Base-by-base conservation (phyloP, 2,888 invertebrate genomes). In the Opisthograptis luteolata region DNA sequence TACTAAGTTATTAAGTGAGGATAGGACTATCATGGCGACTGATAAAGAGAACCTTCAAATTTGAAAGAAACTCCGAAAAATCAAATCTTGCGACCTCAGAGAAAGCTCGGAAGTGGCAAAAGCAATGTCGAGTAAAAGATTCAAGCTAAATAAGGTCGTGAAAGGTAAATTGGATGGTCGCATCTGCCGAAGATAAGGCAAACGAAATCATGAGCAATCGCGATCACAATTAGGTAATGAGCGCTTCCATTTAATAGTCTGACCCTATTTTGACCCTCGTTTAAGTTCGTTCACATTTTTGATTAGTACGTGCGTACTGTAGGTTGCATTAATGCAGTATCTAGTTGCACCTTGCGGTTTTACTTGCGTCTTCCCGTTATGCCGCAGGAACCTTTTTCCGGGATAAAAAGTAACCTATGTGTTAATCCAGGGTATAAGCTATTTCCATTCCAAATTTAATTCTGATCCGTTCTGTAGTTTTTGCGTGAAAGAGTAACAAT, bases 181-280 rank as follows among this genome's bases (percentile, higher is more conserved):
- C 37, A 37, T 31, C 37, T 45, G 31, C 25, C 14, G 25, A 31
- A 28, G 44, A 35, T 44, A 44, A 35, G 22, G 36, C 13, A 35
- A 20, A n/a, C 10, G 32, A 13, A 19, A 28, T 19, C 13, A 32
- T 39, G 24, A 31, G 13, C 39, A 19, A 39, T 39, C 37, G 30
- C 10, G 31, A 36, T 37, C 17, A 12, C 46, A 46, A 46, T 39
- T 46, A 46, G 15, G 27, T 35, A 40, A 28, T 35, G 28, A 14
- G 2, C 19, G 22, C 36, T 37, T 15, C 22, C 17, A 12, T 27
- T 28, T 28, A 47, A 47, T 15, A 25, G 19, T 5, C 34, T 34
- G 28, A 40, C 47, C 47, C 34, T 40, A 34, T 28, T 46, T 22
- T 47, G 28, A 35, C 34, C 47, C 40, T 40, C 34, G 28, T 32